Percentiles rank a stretch among this genome's conserved stretches.
phyloP scores from a whole-genome alignment of 2,113 vertebrate genomes.

The Hippocampus guttulatus region DNA sequence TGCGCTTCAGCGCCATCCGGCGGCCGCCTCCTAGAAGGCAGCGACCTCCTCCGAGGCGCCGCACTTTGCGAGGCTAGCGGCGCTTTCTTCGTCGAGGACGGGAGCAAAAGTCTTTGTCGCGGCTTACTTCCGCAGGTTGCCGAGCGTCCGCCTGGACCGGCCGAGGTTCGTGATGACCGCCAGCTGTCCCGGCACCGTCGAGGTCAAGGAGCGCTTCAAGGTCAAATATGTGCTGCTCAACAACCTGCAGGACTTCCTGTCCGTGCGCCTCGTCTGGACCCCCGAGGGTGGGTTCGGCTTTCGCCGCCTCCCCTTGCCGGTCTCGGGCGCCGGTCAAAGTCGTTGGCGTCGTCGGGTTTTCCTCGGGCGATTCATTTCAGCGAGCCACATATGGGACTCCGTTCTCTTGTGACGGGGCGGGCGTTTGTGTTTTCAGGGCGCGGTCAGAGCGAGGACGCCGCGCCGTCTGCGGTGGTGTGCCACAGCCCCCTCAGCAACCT shows the following conservation, averaged over 20 bases:
- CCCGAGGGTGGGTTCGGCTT: slow-evolving; percentile 72
- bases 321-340: too few relatives aligned
- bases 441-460: slow-evolving; percentile 51
- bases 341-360: too few relatives aligned
- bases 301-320: too few relatives aligned
- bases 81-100: too few relatives aligned
- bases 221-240: slow-evolving; percentile 91
- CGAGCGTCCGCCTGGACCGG: slow-evolving; percentile 84
- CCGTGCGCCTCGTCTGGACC: slow-evolving; percentile 89
- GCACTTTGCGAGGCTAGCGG: too few relatives aligned
- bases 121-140: slow-evolving; percentile 62
- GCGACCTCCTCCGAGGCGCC: too few relatives aligned
- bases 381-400: too few relatives aligned
- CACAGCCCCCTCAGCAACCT: slow-evolving; percentile 76
- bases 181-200: slow-evolving; percentile 81
- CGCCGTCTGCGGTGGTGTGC: slow-evolving; percentile 66
- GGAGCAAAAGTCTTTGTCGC: too few relatives aligned
- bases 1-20: too few relatives aligned
- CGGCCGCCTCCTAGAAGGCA: too few relatives aligned
- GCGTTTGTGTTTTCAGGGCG: slow-evolving; percentile 44
- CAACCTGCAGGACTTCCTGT: slow-evolving; percentile 92
- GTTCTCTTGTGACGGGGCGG: too few relatives aligned
- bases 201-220: slow-evolving; percentile 78
- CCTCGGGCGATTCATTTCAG: too few relatives aligned
- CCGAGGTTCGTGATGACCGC: slow-evolving; percentile 91